A percentile compares a stretch with the other conserved stretches of the same genome.
These are phyloP conservation scores for Cyprinus carpio DNA, from an alignment of 2,113 vertebrate genomes.

Conservation along the genomic window DNA sequence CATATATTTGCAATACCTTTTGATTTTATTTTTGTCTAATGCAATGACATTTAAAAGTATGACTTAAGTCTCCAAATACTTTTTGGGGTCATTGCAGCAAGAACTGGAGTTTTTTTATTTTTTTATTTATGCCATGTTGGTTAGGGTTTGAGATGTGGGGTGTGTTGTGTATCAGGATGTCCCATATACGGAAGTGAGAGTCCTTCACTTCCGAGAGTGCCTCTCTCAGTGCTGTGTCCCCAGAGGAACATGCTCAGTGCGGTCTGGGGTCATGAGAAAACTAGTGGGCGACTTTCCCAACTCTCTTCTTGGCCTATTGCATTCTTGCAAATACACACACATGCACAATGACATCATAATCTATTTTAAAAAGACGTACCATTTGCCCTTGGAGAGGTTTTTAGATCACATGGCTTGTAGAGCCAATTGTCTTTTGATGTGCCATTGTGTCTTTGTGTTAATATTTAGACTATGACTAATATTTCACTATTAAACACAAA, in stretches of 20 bases:
- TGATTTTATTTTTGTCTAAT: not conserved
- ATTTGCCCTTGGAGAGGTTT: not conserved
- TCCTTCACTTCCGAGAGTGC: no score
- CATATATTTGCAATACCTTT: not conserved
- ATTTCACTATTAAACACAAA: no score
- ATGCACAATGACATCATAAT: slow-evolving; percentile 20
- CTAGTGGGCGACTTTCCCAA: slow-evolving; percentile 83
- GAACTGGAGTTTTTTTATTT: not conserved
- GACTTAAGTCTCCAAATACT: not conserved
- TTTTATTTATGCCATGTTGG: not conserved
- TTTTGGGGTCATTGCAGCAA: not conserved
- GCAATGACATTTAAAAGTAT: not conserved
- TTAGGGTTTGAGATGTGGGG: slow-evolving; percentile 7
- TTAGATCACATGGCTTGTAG: not conserved
- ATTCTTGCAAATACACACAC: slow-evolving; percentile 67
- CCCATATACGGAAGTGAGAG: slow-evolving; percentile 27
- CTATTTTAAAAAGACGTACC: slow-evolving; percentile 42
- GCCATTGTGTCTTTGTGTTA: slow-evolving; percentile 3
- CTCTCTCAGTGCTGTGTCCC: slow-evolving; percentile 60
- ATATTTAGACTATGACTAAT: no score
- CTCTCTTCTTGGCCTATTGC: slow-evolving; percentile 57
- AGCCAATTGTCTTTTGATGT: slow-evolving; percentile 10
- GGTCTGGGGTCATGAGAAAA: slow-evolving; percentile 88
- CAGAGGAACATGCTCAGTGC: slow-evolving; percentile 64
- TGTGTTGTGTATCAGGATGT: slow-evolving; percentile 34